Evolutionary conservation across 2,113 vertebrate species (phyloP), one percentile per base, ranked within the genome.

Genomic region (Thalassoma bifasciatum): DNA sequence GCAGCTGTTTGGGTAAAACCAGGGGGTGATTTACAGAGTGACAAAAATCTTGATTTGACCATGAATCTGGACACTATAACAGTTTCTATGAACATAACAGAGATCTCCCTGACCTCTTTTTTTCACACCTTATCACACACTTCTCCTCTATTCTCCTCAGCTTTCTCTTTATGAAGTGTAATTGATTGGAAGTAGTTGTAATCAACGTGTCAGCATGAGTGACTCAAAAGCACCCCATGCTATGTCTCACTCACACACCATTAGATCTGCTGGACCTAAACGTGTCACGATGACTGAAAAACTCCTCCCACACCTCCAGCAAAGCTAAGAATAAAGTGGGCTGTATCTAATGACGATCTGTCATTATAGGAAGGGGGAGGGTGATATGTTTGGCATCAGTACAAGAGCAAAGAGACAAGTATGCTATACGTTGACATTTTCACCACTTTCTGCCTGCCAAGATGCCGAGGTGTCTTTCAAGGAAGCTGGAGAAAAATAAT

Each of bases 131-230:
- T 26, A 12, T 11, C 26, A n/a, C 44, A 74, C 58, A 71, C 50
- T 16, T 47, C 47, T 4, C 6, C 56, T 72, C 77, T 47, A 12
- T 63, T 73, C 75, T 80, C n/a, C n/a, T 62, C 37, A 44, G 47
- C 44, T 63, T 42, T 73, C 58, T 38, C 72, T 85, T 86, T 53
- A 51, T 64, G 44, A 76, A 76, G 81, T 26, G 59, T 84, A 90
- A 91, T 85, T 86, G 86, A 89, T 77, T 66, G 83, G 85, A 89
- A 91, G 73, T 63, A 66, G 89, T 81, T 17, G 62, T 81, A 86
- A 89, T 86, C 65, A 65, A 47, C 57, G 56, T 44, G 80, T 89
- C 76, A 81, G 57, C 8, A 6, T 83, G 88, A 93, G 62, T 90
- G 89, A 92, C 89, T 82, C 66, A 57, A 66, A 66, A 17, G 60